Evolutionary conservation across 2,888 invertebrate species (phyloP).

Genomic region (Rotaria sp.): DNA sequence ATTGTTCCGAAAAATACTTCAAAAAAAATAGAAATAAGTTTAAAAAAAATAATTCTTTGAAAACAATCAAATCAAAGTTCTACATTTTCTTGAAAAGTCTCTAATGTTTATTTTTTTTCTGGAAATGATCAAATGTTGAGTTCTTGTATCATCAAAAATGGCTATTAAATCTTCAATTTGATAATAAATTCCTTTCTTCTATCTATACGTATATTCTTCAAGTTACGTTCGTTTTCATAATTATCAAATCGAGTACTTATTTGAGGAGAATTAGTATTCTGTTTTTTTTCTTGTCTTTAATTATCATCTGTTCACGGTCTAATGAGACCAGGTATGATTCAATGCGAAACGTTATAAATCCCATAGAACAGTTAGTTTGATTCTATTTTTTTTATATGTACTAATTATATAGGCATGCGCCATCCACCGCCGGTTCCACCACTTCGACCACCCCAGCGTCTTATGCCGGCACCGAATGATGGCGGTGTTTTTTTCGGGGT

Average conservation of each 20-base stretch:
- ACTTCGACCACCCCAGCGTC: conserved; percentile 5
- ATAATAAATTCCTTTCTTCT: conserved; percentile 7
- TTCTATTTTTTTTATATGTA: not conserved
- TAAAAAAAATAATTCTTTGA: not conserved
- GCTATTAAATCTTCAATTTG: not conserved
- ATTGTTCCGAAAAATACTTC: not conserved
- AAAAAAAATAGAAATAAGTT: not conserved
- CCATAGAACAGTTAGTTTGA: not conserved
- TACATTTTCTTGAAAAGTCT: not conserved
- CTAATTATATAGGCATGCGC: conserved; percentile 18
- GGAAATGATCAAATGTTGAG: not conserved
- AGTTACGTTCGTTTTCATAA: not conserved
- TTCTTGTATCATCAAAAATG: not conserved
- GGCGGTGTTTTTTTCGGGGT: conserved; percentile 28
- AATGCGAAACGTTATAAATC: not conserved
- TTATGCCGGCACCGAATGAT: conserved; percentile 7
- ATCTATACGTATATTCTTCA: not conserved
- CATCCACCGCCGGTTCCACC: conserved; percentile 4
- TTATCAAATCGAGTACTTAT: not conserved
- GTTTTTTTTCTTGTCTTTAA: not conserved
- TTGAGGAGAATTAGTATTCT: not conserved
- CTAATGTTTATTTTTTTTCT: not conserved
- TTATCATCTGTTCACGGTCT: conserved; percentile 3
- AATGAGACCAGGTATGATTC: conserved; percentile 13
- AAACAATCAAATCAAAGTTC: not conserved